Evolutionary conservation across 2,113 vertebrate genomes (phyloP), one percentile per base, ranked within the genome.

Genomic region (Corythaixoides concolor): DNA sequence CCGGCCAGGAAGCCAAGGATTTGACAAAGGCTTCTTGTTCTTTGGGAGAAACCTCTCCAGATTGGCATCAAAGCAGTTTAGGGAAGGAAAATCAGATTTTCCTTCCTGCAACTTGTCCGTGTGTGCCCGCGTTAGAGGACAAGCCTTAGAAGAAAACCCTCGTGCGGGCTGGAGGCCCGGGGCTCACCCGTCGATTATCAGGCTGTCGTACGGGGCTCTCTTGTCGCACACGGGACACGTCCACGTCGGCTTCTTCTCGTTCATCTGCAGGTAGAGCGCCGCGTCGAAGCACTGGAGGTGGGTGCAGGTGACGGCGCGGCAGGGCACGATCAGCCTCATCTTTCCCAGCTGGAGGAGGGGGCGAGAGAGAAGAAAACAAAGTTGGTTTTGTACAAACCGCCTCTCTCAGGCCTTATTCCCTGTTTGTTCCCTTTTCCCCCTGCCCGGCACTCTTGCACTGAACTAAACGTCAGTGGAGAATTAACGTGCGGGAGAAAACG

Each of bases 261-360:
- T 98, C 98, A 98, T 98, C 52, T 98, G 98, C 1, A 98, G 97
- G 23, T 98, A 98, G 37, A 98, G 98, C 3, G 98, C 98, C 0
- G 98, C 98, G 1, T 98, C 98, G 12, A 98, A 98, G 93, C 98
- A 98, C 96, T 98, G 98, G 18, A 98, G 97, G 94, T 98, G 98
- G 74, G 96, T 98, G 35, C 98, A 98, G 15, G 97, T 98, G 73
- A 97, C 79, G 11, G 98, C 98, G 2, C 98, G 97, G 39, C 98
- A 98, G 4, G 98, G 98, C 33, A 98, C 98, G 0, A 86, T 93
- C 92, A 98, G 92, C 37, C 98, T 91, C 98, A 98, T 98, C 96
- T 98, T 98, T 11, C 98, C 98, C 58, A 98, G 97, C 98, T 98
- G 64, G 11, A 22, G 53, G n/a, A 9, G 41, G 41, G 41, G 45